Evolutionary conservation across 2,113 vertebrate genomes (phyloP).

Genomic region (Microcebus griseorufus): DNA sequence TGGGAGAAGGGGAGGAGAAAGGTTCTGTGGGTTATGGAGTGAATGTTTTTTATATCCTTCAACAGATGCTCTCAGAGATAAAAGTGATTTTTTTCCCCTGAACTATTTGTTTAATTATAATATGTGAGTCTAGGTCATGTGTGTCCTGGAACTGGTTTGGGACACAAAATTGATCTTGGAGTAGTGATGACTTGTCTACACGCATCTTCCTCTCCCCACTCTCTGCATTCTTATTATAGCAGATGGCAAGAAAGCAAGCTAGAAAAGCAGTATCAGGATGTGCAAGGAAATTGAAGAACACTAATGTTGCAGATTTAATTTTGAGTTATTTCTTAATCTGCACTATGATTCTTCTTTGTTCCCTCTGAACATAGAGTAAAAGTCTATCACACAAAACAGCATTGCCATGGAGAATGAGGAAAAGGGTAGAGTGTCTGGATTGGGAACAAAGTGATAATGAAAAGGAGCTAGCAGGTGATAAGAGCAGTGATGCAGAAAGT

Average conservation of each 20-base stretch:
- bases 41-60: background rate
- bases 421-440: background rate
- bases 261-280: background rate
- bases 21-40: fast-evolving
- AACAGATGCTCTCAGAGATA: background rate
- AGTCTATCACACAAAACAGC: background rate
- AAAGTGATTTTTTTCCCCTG: background rate
- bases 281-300: background rate
- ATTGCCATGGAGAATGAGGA: background rate
- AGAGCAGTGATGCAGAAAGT: background rate
- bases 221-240: background rate
- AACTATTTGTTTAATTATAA: background rate
- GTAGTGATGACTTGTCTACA: background rate
- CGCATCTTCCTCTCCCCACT: no score
- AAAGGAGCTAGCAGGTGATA: background rate
- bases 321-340: background rate
- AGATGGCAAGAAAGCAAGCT: background rate
- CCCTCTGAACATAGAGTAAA: background rate
- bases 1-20: background rate
- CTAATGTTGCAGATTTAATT: background rate
- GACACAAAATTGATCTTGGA: background rate
- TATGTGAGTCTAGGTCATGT: background rate
- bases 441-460: background rate
- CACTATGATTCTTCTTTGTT: background rate
- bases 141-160: background rate